These are phyloP conservation scores for Diadema setosum DNA, from an alignment of 35 echinoderm and acorn worm species.

Conservation along the genomic window DNA sequence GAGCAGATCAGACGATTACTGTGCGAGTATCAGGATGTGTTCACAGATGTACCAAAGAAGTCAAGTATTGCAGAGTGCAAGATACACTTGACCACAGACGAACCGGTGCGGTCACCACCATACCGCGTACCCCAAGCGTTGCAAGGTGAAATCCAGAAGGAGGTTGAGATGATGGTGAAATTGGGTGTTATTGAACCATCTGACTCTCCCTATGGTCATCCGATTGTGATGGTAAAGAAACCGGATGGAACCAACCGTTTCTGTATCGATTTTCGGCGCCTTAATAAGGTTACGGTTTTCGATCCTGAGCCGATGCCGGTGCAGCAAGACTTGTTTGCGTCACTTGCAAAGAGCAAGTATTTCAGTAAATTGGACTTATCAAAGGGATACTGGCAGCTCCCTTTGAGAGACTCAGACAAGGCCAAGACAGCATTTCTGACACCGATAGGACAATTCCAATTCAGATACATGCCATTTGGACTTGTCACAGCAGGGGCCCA, in stretches of 20 bases:
- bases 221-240: conserved; percentile 20
- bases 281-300: too few relatives aligned
- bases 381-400: conserved; percentile 66
- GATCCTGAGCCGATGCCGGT: conserved; percentile 25
- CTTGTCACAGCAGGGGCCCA: conserved; percentile 29
- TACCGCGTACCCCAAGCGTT: conserved; percentile 41
- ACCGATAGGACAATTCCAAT: conserved; percentile 20
- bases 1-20: too few relatives aligned
- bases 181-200: conserved; percentile 22
- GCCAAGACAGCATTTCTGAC: conserved; percentile 53
- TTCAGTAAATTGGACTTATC: conserved; percentile 50
- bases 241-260: background rate
- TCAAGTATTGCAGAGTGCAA: background rate
- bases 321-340: background rate
- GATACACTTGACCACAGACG: background rate
- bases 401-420: conserved; percentile 2
- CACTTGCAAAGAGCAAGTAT: background rate
- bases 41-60: background rate
- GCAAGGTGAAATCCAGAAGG: background rate
- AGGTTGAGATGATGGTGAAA: conserved; percentile 36
- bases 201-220: conserved; percentile 4
- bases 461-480: conserved; percentile 45
- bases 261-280: too few relatives aligned
- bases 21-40: background rate
- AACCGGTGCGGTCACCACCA: too few relatives aligned